Conservation (phyloP, 2,113 vertebrate species). For the Malurus elegans region DNA sequence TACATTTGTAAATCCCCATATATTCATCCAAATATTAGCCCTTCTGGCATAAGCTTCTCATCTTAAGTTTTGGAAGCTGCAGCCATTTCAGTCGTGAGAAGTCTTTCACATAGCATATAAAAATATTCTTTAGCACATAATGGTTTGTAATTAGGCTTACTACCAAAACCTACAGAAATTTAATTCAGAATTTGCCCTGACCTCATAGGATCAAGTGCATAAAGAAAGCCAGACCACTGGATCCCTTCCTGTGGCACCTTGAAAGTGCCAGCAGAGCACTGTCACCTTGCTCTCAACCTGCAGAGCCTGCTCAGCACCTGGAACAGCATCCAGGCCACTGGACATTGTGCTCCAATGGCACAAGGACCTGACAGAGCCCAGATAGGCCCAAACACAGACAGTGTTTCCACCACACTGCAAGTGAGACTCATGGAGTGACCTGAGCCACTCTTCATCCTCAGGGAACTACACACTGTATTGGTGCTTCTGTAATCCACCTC, state of each 20-base stretch:
- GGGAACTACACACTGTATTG: not conserved
- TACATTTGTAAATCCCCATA: not conserved
- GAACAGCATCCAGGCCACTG: not conserved
- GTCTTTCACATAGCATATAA: not conserved
- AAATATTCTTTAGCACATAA: not conserved
- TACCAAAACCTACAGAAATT: not conserved
- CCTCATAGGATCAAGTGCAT: not conserved
- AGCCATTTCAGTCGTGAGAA: not conserved
- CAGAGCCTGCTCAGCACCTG: not conserved
- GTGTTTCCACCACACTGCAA: fast-evolving
- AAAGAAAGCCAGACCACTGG: not conserved
- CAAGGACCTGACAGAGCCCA: fast-evolving
- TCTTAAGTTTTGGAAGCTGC: not conserved
- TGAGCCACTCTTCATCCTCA: not conserved
- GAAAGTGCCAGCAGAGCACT: not conserved
- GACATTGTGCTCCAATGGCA: not conserved
- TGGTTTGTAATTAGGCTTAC: not conserved
- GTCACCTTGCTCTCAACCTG: not conserved
- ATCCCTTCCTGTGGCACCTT: not conserved
- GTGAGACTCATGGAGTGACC: not conserved
- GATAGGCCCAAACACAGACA: not conserved
- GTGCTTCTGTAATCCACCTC: not conserved
- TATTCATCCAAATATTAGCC: not conserved
- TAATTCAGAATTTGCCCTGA: not conserved
- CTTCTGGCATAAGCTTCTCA: not conserved